Conservation (phyloP, 2,113 vertebrate genomes). For the Xenopus tropicalis region DNA sequence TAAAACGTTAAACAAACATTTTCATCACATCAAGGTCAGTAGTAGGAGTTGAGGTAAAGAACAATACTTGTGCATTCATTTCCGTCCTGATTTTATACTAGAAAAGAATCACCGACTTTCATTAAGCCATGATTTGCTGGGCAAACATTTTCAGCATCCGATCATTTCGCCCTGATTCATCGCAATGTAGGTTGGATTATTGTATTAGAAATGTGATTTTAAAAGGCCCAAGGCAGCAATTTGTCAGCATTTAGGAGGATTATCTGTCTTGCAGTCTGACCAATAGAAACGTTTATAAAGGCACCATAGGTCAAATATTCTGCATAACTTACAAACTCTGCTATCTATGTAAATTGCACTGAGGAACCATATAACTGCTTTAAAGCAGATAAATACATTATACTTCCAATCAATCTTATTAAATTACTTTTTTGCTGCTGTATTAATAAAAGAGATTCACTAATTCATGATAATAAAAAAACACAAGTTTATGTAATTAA, state of each 20-base stretch:
- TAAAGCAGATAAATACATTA: no score
- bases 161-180: constrained; percentile 56
- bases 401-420: no score
- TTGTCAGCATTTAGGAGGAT: constrained; percentile 65
- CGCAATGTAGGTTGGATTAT: constrained; percentile 62
- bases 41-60: constrained; percentile 47
- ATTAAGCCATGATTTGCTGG: constrained; percentile 61
- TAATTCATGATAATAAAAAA: no score
- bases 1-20: constrained; percentile 28
- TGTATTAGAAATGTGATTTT: constrained; percentile 66
- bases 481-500: no score
- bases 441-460: no score
- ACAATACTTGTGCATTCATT: constrained; percentile 53
- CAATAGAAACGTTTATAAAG: constrained; percentile 51
- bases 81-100: constrained; percentile 54
- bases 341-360: no score
- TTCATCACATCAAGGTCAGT: constrained; percentile 37
- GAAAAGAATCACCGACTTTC: constrained; percentile 47
- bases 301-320: constrained; percentile 48
- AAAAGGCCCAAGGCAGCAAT: constrained; percentile 58
- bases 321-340: constrained; percentile 40
- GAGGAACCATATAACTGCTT: no score
- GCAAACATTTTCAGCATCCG: constrained; percentile 57
- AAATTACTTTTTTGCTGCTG: no score
- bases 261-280: constrained; percentile 59